Evolutionary conservation across 2,113 vertebrate species (phyloP).

Genomic region (Chionodraco myersi): DNA sequence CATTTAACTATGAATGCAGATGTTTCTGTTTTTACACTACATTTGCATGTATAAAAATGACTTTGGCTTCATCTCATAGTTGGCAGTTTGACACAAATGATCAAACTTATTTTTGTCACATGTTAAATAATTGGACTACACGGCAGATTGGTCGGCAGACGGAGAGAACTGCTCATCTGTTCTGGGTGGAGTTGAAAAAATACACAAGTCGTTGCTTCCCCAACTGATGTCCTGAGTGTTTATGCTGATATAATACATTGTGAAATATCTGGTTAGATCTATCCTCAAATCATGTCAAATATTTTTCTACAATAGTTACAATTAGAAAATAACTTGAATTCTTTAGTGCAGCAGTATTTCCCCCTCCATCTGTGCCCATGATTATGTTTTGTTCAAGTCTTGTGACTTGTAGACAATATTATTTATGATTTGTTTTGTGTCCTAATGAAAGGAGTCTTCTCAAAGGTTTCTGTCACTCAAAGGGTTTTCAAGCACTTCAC

Average conservation of each 20-base stretch:
- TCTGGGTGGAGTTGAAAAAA: neutral
- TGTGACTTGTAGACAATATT: slow-evolving; percentile 52
- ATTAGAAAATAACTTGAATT: neutral
- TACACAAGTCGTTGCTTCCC: neutral
- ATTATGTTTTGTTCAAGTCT: slow-evolving; percentile 42
- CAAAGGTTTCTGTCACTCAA: neutral
- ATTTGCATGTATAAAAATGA: neutral
- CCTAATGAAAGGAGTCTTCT: neutral
- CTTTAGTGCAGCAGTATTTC: neutral
- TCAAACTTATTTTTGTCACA: neutral
- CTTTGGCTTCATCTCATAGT: neutral
- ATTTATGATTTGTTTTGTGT: slow-evolving; percentile 44
- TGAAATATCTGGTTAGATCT: neutral
- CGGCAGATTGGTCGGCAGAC: neutral
- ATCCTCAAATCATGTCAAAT: neutral
- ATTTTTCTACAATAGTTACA: slow-evolving; percentile 3
- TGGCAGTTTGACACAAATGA: neutral
- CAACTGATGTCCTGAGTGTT: neutral
- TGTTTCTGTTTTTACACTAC: neutral
- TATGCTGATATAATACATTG: neutral
- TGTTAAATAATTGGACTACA: neutral
- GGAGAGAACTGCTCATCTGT: neutral
- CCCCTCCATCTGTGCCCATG: slow-evolving; percentile 24
- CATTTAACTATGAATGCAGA: neutral
- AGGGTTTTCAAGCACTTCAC: neutral